phyloP scores from a whole-genome alignment of 2,113 vertebrate genomes.

The Rutilus rutilus region DNA sequence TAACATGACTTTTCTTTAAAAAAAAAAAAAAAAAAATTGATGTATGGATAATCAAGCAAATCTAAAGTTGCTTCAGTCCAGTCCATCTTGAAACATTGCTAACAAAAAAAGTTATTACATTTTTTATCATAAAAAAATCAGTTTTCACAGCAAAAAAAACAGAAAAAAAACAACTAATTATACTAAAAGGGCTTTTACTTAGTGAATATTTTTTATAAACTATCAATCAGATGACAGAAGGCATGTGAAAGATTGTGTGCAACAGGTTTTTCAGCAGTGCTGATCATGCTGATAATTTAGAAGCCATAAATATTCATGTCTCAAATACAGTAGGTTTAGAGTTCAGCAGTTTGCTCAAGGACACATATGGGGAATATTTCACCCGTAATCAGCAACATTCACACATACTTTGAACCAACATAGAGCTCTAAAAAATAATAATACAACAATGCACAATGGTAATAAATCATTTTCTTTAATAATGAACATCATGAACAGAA shows the following conservation, averaged over 20 bases:
- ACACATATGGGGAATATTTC: neutral
- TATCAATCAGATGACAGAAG: neutral
- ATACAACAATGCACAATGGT: neutral
- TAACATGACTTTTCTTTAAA: neutral
- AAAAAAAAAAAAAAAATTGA: neutral
- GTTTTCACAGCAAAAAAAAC: neutral
- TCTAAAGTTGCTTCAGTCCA: neutral
- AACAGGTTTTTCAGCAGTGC: neutral
- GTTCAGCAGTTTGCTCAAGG: neutral
- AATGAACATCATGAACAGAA: slow-evolving; percentile 33
- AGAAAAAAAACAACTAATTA: neutral
- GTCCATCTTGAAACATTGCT: neutral
- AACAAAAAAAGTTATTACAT: neutral
- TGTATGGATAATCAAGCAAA: neutral
- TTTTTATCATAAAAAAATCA: neutral
- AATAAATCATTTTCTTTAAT: slow-evolving; percentile 52
- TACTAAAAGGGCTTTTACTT: neutral
- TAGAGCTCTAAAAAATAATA: neutral
- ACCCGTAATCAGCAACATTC: neutral
- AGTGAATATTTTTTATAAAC: neutral
- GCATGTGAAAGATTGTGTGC: neutral
- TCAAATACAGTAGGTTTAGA: neutral
- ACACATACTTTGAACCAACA: neutral
- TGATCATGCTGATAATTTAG: neutral
- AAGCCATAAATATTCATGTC: neutral